Percentiles rank a stretch among this genome's conserved stretches.
phyloP scores from a whole-genome alignment of 2,888 invertebrate species.

The Lucinisca nassula region DNA sequence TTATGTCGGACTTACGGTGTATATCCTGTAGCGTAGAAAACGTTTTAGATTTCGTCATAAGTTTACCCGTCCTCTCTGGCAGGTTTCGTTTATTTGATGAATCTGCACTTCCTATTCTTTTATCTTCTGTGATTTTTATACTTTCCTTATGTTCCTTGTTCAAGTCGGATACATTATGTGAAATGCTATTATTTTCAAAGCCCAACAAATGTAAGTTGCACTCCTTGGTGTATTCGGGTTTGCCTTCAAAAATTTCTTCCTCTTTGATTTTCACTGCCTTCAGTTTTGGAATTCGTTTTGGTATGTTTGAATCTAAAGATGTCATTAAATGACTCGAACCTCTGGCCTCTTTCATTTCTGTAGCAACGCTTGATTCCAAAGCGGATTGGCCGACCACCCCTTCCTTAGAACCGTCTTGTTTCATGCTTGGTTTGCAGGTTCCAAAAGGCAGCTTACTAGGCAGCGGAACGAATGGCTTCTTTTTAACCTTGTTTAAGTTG shows the following conservation, averaged over 20 bases:
- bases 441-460: background rate
- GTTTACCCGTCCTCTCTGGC: background rate
- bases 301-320: background rate
- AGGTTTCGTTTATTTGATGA: background rate
- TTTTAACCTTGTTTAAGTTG: background rate
- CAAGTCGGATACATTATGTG: background rate
- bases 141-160: background rate
- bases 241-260: conserved; percentile 61
- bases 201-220: conserved; percentile 11
- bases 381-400: too few relatives aligned
- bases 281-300: conserved; percentile 59
- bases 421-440: background rate
- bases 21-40: background rate
- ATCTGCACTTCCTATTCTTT: background rate
- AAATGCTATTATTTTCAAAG: background rate
- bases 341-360: too few relatives aligned
- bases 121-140: background rate
- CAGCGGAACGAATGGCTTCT: background rate
- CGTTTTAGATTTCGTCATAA: background rate
- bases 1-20: background rate
- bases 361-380: too few relatives aligned
- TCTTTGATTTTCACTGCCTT: conserved; percentile 69
- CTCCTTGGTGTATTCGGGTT: conserved; percentile 35
- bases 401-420: background rate
- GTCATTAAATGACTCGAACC: background rate